Conservation (phyloP, 92 coral and sea anemone species). For the Umimayanthus chanpuru region DNA sequence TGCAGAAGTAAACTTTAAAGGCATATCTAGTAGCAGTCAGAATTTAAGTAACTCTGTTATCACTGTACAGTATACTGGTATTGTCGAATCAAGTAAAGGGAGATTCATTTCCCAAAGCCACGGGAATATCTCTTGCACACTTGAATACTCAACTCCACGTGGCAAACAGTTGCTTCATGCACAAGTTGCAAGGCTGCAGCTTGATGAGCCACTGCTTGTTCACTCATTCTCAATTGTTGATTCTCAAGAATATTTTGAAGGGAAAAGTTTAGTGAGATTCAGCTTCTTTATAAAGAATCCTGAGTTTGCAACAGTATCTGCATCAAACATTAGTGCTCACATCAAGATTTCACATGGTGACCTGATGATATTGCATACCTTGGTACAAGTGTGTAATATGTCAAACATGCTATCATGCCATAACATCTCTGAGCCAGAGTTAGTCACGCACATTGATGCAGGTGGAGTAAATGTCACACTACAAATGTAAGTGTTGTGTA, state of each 20-base stretch:
- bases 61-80: constrained; percentile 53
- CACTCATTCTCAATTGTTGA: constrained; percentile 29
- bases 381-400: constrained; percentile 50
- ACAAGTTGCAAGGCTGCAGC: constrained; percentile 48
- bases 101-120: constrained; percentile 54
- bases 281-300: constrained; percentile 71
- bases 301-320: constrained; percentile 60
- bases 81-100: constrained; percentile 52
- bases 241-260: constrained; percentile 60
- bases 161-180: constrained; percentile 51
- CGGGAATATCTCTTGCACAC: constrained; percentile 63
- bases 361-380: constrained; percentile 40
- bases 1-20: constrained; percentile 71
- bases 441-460: background rate
- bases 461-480: background rate
- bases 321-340: constrained; percentile 48
- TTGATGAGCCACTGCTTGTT: constrained; percentile 77
- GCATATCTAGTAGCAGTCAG: constrained; percentile 42
- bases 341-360: constrained; percentile 30
- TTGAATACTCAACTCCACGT: constrained; percentile 57
- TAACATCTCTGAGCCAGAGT: constrained; percentile 30
- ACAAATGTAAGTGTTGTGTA: constrained; percentile 4
- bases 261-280: constrained; percentile 48
- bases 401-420: background rate
- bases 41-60: constrained; percentile 52